A percentile compares a stretch with the other conserved stretches of the same genome.
phyloP scores from a whole-genome alignment of 2,113 vertebrate species.

The Falco punctatus region DNA sequence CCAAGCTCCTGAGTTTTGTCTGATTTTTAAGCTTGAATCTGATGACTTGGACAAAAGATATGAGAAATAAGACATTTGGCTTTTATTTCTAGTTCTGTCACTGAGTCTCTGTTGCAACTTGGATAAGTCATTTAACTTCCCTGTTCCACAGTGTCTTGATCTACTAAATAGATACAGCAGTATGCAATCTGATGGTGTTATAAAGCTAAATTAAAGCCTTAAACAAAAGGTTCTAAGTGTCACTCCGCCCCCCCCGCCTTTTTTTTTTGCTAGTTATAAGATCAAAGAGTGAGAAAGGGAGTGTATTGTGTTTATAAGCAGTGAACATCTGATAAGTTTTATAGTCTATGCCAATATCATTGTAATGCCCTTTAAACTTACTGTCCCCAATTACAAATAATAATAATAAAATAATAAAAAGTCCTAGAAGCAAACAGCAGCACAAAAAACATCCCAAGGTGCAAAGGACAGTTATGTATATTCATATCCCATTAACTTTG shows the following conservation, averaged over 20 bases:
- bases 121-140: not conserved
- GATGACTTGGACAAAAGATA: not conserved
- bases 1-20: not conserved
- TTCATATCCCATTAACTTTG: not conserved
- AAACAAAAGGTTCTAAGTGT: constrained; percentile 38
- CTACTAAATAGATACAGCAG: constrained; percentile 9
- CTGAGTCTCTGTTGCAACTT: not conserved
- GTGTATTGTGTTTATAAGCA: constrained; percentile 31
- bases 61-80: not conserved
- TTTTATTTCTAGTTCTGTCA: constrained; percentile 32
- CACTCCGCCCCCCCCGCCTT: not conserved
- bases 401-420: not conserved
- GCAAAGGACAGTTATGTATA: not conserved
- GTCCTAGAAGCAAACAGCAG: not conserved
- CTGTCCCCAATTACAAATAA: not conserved
- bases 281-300: constrained; percentile 26
- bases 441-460: not conserved
- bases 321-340: constrained; percentile 54
- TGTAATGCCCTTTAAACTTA: constrained; percentile 8
- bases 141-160: constrained; percentile 18
- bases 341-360: not conserved
- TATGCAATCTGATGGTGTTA: not conserved
- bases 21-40: not conserved
- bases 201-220: constrained; percentile 34
- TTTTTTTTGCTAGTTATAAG: not conserved